These are phyloP conservation scores for Menura novaehollandiae DNA, from an alignment of 2,113 vertebrate genomes.

Conservation along the genomic window DNA sequence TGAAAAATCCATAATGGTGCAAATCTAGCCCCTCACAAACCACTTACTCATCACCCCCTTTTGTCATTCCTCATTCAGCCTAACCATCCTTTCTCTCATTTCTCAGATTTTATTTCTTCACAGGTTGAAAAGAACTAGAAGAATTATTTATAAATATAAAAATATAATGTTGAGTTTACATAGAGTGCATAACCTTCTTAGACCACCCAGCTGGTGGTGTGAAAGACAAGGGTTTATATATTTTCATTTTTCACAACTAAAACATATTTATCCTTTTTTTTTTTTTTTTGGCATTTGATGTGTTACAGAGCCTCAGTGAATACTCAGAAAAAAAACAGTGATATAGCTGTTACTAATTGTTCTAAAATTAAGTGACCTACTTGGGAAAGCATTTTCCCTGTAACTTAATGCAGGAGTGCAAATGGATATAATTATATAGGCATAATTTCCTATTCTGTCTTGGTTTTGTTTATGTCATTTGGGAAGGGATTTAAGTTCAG, in stretches of 20 bases:
- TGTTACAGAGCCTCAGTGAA: neutral
- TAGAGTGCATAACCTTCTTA: neutral
- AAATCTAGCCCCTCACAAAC: neutral
- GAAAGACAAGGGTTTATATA: neutral
- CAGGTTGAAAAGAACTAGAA: neutral
- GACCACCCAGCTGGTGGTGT: neutral
- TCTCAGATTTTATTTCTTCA: neutral
- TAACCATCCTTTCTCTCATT: neutral
- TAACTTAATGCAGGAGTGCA: neutral
- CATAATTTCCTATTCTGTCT: neutral
- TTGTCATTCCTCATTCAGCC: neutral
- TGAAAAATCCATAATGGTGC: neutral
- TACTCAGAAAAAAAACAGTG: neutral
- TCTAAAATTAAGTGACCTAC: conserved; percentile 5
- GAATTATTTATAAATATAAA: neutral
- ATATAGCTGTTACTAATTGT: conserved; percentile 12
- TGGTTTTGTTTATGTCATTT: neutral
- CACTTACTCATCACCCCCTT: neutral
- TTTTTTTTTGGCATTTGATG: neutral
- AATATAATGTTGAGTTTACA: neutral
- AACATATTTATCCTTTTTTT: neutral
- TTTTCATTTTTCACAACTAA: neutral
- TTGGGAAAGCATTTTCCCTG: conserved; percentile 4
- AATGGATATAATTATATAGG: conserved; percentile 8
- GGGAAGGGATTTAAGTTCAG: neutral